Base-by-base conservation (phyloP, 2,797 vertebrate species). In the Margarornis squamiger region DNA sequence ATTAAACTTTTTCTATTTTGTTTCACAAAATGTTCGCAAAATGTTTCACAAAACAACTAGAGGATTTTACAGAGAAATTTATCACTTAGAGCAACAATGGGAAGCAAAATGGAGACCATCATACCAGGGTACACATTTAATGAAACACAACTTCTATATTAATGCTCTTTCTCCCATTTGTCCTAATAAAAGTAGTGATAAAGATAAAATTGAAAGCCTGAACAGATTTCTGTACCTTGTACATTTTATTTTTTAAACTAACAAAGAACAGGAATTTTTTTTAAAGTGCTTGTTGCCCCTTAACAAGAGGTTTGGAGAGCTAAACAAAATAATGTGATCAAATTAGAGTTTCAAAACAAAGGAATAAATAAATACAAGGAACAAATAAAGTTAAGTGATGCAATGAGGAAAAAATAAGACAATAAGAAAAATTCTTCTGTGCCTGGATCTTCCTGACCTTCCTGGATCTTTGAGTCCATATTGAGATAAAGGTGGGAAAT, bases 241-340 rank as follows among this genome's bases (percentile, higher is more conserved):
- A 58, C 39, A 65, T 81, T 93, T 76, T 23, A 46, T 86, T 96
- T 92, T 95, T 27, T 76, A 41, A 77, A 46, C 63, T 45, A 86
- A 62, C 41, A 75, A 45, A 24, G 13, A 77, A 77, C 39, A 72
- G 4, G 3, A 41, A 16, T 41, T 41, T 43, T 45, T 78, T 80
- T 46, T 59, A 18, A 91, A 73, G 19, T n/a, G 9, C 4, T 82
- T 29, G 2, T 32, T 77, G 12, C 4, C n/a, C 20, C 39, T 76
- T 63, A n/a, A 27, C 3, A 45, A 48, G 23, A 29, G 10, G 21
- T 45, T 67, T 67, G 16, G 41, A 71, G 51, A 14, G 22, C 13
- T 41, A 46, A 83, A 68, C 5, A 34, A 78, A n/a, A 19, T 34
- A 65, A 54, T 36, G 10, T 17, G 10, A 41, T 67, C 51, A 88